A percentile compares a stretch with the other conserved stretches of the same genome.
Conservation (phyloP, 92 coral and sea anemone genomes). For the Heliopora coerulea region DNA sequence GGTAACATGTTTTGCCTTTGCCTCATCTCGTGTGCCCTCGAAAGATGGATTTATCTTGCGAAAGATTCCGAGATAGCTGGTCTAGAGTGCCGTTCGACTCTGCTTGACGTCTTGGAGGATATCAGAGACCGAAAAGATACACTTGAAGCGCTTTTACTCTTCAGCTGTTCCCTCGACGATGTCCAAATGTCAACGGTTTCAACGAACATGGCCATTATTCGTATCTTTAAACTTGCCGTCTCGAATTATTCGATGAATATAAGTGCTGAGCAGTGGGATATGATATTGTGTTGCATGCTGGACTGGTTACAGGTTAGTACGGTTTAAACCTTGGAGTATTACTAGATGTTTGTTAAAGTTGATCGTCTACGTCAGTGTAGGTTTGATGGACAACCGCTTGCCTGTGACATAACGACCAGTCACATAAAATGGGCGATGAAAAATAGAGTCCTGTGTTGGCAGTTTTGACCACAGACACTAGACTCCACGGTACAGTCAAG, state of each 20-base stretch:
- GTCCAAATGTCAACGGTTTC: constrained; percentile 49
- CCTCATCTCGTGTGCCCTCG: constrained; percentile 53
- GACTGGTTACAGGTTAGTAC: constrained; percentile 89
- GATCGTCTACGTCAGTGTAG: too few relatives aligned
- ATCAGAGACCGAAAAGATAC: constrained; percentile 61
- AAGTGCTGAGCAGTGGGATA: constrained; percentile 75
- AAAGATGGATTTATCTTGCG: constrained; percentile 71
- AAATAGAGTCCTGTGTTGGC: too few relatives aligned
- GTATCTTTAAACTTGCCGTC: constrained; percentile 61
- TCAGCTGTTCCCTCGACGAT: constrained; percentile 42
- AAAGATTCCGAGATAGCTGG: constrained; percentile 60
- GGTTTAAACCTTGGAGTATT: too few relatives aligned
- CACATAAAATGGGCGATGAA: too few relatives aligned
- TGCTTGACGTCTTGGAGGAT: constrained; percentile 66
- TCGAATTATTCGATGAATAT: constrained; percentile 47
- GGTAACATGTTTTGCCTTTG: constrained; percentile 27
- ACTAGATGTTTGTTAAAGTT: too few relatives aligned
- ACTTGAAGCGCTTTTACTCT: constrained; percentile 57
- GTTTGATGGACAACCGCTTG: too few relatives aligned
- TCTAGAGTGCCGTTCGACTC: constrained; percentile 74
- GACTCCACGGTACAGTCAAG: too few relatives aligned
- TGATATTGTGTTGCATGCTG: constrained; percentile 77
- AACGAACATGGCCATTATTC: constrained; percentile 61
- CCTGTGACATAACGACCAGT: too few relatives aligned
- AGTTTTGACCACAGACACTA: too few relatives aligned